These are phyloP conservation scores for Salarias fasciatus DNA, from an alignment of 2,797 vertebrate genomes.

Conservation along the genomic window DNA sequence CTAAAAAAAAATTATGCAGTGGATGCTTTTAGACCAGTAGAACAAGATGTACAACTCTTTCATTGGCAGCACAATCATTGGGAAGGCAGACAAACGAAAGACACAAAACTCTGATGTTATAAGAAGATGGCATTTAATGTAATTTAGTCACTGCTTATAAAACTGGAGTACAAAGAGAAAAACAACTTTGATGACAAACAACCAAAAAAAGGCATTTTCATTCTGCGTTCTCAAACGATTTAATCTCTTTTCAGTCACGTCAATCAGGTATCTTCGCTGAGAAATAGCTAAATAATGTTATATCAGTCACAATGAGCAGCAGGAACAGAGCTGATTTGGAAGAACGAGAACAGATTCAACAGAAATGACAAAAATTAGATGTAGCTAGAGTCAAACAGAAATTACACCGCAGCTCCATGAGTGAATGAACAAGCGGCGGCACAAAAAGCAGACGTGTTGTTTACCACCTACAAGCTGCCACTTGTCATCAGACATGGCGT, in stretches of 20 bases:
- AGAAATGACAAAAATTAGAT: neutral
- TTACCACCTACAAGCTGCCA: neutral
- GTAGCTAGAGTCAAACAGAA: conserved; percentile 1
- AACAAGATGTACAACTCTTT: neutral
- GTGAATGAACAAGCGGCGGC: neutral
- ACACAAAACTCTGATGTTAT: neutral
- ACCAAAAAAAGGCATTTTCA: conserved; percentile 29
- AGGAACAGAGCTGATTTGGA: conserved; percentile 5
- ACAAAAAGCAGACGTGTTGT: neutral
- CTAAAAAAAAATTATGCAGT: neutral
- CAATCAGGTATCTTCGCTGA: conserved; percentile 4
- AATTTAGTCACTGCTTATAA: conserved; percentile 14
- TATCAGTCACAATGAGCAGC: conserved; percentile 19
- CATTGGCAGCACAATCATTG: no score
- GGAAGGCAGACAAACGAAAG: conserved; percentile 10
- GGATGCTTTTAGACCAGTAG: neutral
- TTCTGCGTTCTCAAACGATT: conserved; percentile 30
- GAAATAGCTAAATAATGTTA: conserved; percentile 10
- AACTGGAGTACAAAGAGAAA: conserved; percentile 27
- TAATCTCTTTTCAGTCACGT: conserved; percentile 8
- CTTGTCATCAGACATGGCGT: neutral
- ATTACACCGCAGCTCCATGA: conserved; percentile 6
- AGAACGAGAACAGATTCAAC: neutral
- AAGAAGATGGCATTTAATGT: conserved; percentile 22
- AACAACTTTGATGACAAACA: conserved; percentile 16